Evolutionary conservation across 2,888 invertebrate genomes (phyloP).

Genomic region (Mythimna lalbum): DNA sequence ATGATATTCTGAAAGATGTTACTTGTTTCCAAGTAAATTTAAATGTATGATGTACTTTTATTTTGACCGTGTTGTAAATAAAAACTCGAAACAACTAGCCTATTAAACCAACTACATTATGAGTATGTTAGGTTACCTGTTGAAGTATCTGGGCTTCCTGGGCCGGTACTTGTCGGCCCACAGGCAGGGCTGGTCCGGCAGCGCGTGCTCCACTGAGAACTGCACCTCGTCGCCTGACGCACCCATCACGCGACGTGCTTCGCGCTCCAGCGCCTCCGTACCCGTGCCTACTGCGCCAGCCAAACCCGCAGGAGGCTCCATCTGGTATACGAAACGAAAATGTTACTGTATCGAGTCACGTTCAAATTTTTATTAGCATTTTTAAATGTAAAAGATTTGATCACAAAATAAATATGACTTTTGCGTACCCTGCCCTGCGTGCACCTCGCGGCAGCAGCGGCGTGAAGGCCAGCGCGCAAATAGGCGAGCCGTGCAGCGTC

Average conservation of each 20-base stretch:
- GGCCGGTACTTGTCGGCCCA: constrained; percentile 99
- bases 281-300: constrained; percentile 89
- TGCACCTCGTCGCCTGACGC: constrained; percentile 97
- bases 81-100: no score
- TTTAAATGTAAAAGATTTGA: no score
- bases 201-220: constrained; percentile 97
- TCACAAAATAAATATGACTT: no score
- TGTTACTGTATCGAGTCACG: neutral
- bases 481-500: constrained; percentile 94
- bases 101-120: no score
- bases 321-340: constrained; percentile 26
- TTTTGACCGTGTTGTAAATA: no score
- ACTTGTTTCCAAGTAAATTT: no score
- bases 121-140: constrained; percentile 85
- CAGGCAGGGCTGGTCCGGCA: constrained; percentile 96
- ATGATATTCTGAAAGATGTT: neutral
- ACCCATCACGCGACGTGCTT: constrained; percentile 94
- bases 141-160: constrained; percentile 99
- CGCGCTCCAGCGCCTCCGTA: constrained; percentile 68
- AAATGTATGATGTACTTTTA: no score
- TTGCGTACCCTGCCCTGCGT: no score
- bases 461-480: constrained; percentile 93
- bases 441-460: constrained; percentile 50
- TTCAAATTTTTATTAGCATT: no score
- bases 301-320: constrained; percentile 87